phyloP scores from a whole-genome alignment of 1,140 invertebrate species.

The Drosophila pectinifera region DNA sequence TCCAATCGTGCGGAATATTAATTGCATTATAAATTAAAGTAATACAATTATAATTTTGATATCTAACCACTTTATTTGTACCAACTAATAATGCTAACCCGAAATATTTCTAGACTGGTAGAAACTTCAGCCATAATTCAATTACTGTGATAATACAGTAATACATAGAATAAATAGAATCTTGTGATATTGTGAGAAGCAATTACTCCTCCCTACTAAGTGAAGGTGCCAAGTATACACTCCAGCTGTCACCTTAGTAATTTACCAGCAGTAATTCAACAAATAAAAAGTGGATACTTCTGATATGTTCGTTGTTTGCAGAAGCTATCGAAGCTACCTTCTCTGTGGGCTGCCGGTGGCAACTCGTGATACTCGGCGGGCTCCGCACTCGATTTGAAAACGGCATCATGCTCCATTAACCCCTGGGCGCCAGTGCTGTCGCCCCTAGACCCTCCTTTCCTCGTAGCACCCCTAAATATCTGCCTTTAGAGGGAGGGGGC shows the following conservation, averaged over 20 bases:
- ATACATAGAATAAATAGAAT: background rate
- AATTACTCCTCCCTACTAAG: background rate
- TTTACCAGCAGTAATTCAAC: conserved; percentile 14
- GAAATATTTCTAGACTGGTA: background rate
- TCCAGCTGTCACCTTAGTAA: conserved; percentile 7
- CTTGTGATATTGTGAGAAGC: conserved; percentile 3
- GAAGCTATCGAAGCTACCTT: background rate
- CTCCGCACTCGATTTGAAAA: conserved; percentile 62
- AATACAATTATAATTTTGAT: no score
- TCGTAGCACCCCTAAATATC: background rate
- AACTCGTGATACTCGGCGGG: conserved; percentile 36
- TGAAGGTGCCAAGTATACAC: conserved; percentile 13
- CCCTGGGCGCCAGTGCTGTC: conserved; percentile 31
- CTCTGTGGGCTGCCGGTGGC: background rate
- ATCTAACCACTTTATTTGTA: no score
- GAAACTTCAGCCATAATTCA: background rate
- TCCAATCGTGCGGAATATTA: no score
- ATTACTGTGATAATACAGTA: background rate
- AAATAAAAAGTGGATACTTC: background rate
- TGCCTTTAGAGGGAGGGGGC: conserved; percentile 1
- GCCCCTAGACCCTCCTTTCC: background rate
- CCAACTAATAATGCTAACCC: no score
- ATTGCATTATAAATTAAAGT: no score
- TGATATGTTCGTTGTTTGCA: conserved; percentile 12
- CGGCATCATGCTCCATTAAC: conserved; percentile 75